Evolutionary conservation across 2,888 invertebrate species (phyloP).

Genomic region (Amitus sp.): DNA sequence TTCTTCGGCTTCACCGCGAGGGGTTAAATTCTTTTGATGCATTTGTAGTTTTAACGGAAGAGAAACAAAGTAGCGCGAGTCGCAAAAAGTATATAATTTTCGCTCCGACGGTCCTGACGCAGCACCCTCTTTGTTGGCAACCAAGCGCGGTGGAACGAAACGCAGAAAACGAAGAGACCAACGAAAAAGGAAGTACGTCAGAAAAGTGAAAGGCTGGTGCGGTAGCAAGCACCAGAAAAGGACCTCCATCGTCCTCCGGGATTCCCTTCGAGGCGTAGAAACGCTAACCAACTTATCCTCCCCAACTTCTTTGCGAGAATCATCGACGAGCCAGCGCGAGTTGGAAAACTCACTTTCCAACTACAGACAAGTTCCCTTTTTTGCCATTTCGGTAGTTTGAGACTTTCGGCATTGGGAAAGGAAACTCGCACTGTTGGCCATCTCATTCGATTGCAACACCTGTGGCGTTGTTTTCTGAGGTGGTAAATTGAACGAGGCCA

Average conservation of each 20-base stretch:
- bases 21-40: not conserved
- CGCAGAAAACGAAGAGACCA: slow-evolving; percentile 21
- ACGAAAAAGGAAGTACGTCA: slow-evolving; percentile 28
- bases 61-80: not conserved
- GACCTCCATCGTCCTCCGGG: slow-evolving; percentile 46
- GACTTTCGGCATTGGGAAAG: slow-evolving; percentile 20
- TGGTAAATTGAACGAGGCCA: not conserved
- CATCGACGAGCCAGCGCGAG: slow-evolving; percentile 18
- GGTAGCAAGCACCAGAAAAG: slow-evolving; percentile 31
- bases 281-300: slow-evolving; percentile 59
- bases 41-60: not conserved
- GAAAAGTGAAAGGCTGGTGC: slow-evolving; percentile 26
- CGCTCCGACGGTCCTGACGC: slow-evolving; percentile 20
- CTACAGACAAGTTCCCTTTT: slow-evolving; percentile 32
- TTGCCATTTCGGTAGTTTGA: slow-evolving; percentile 18
- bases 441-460: slow-evolving; percentile 13
- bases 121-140: slow-evolving; percentile 32
- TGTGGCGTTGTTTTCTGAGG: slow-evolving; percentile 3
- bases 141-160: slow-evolving; percentile 28
- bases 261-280: slow-evolving; percentile 46
- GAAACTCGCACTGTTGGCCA: slow-evolving; percentile 12
- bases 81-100: slow-evolving; percentile 34
- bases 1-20: not conserved
- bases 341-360: slow-evolving; percentile 49
- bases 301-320: slow-evolving; percentile 40